phyloP scores from a whole-genome alignment of 2,888 invertebrate genomes.

The Corythucha ciliata region DNA sequence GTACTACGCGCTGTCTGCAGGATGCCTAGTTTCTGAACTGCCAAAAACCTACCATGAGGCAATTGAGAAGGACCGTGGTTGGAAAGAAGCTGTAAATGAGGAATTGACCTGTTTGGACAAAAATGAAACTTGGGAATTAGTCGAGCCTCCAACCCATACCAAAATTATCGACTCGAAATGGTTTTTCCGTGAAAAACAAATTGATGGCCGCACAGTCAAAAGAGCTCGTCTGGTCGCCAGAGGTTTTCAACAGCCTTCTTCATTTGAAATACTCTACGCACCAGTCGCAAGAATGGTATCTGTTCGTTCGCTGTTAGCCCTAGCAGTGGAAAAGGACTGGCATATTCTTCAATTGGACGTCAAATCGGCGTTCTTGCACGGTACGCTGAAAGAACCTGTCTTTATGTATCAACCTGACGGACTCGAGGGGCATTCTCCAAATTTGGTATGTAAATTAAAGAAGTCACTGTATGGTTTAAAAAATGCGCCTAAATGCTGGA shows the following conservation, averaged over 20 bases:
- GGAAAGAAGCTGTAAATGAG: neutral
- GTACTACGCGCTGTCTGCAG: neutral
- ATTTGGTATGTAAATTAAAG: slow-evolving; percentile 13
- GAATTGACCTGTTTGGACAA: neutral
- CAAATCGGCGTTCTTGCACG: slow-evolving; percentile 17
- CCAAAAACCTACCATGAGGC: slow-evolving; percentile 8
- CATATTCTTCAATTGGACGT: slow-evolving; percentile 15
- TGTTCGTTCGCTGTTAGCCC: neutral
- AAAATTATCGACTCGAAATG: slow-evolving; percentile 9
- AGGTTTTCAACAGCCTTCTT: slow-evolving; percentile 20
- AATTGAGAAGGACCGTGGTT: neutral
- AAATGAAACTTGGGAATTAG: slow-evolving; percentile 7
- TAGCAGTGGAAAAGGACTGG: slow-evolving; percentile 12
- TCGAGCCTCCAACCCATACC: neutral
- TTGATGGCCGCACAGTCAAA: slow-evolving; percentile 12
- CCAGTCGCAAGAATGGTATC: slow-evolving; percentile 8
- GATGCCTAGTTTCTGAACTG: neutral
- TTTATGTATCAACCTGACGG: slow-evolving; percentile 16
- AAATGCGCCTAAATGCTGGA: slow-evolving; percentile 17
- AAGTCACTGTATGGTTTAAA: slow-evolving; percentile 18
- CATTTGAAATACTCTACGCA: slow-evolving; percentile 11
- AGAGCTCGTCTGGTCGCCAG: slow-evolving; percentile 19
- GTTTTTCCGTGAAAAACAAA: slow-evolving; percentile 1
- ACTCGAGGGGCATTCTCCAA: neutral
- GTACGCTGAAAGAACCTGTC: slow-evolving; percentile 4